A percentile compares a stretch with the other conserved stretches of the same genome.
Conservation (phyloP, 1,140 invertebrate genomes). For the Zaprionus nigranus region DNA sequence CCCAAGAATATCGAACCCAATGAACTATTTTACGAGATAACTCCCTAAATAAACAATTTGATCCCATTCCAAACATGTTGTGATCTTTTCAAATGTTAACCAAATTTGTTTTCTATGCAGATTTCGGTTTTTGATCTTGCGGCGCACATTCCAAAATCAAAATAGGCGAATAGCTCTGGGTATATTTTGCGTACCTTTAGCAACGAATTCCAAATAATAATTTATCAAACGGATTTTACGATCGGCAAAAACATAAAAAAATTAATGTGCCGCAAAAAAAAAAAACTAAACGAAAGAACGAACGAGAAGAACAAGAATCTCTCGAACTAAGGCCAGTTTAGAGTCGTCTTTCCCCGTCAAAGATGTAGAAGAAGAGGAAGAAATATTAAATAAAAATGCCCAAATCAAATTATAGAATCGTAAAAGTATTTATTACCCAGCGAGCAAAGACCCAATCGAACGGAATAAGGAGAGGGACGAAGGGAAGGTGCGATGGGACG, state of each 20-base stretch:
- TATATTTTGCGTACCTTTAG: conserved; percentile 43
- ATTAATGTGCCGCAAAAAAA: conserved; percentile 60
- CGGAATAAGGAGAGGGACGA: no score
- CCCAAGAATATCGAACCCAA: not conserved
- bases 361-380: conserved; percentile 16
- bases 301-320: conserved; percentile 23
- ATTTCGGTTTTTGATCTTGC: conserved; percentile 33
- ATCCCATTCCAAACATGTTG: not conserved
- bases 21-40: not conserved
- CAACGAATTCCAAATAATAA: conserved; percentile 73
- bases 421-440: conserved; percentile 81
- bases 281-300: not conserved
- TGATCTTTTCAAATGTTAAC: conserved; percentile 11
- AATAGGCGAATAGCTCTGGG: conserved; percentile 2
- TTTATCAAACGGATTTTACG: conserved; percentile 82
- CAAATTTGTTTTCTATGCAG: conserved; percentile 51
- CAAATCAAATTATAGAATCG: conserved; percentile 84
- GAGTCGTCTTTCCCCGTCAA: conserved; percentile 6
- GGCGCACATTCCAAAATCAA: conserved; percentile 33
- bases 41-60: not conserved
- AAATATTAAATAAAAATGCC: conserved; percentile 58
- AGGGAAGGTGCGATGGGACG: conserved; percentile 13
- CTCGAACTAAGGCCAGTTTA: conserved; percentile 17
- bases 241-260: conserved; percentile 72
- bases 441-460: conserved; percentile 5